A percentile compares a stretch with the other conserved stretches of the same genome.
Evolutionary conservation across 2,113 vertebrate genomes (phyloP).

Genomic region (Oceanites oceanicus): DNA sequence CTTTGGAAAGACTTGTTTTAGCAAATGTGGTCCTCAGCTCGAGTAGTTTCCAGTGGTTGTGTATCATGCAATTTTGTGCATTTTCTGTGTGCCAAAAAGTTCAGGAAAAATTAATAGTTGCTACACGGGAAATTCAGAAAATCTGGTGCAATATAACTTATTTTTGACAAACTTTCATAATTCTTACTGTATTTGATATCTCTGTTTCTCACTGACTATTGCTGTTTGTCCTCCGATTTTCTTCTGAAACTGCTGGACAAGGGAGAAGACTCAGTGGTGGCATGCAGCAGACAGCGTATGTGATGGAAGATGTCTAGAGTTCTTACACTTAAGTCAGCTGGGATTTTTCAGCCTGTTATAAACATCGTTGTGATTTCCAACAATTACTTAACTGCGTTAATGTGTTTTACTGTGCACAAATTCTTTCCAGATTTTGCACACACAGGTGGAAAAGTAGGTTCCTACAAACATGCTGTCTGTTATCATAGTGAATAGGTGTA

Average conservation of each 20-base stretch:
- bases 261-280: not conserved
- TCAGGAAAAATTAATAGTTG: not conserved
- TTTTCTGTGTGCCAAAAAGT: not conserved
- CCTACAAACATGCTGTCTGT: not conserved
- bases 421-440: not conserved
- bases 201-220: not conserved
- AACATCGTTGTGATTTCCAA: not conserved
- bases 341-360: not conserved
- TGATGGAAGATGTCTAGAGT: not conserved
- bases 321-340: not conserved
- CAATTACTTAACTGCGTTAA: not conserved
- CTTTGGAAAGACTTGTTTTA: not conserved
- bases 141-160: not conserved
- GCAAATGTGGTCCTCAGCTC: not conserved
- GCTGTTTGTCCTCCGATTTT: not conserved
- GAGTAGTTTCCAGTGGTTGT: not conserved
- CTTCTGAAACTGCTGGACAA: not conserved
- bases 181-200: not conserved
- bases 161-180: not conserved
- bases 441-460: not conserved
- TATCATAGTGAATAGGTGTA: not conserved
- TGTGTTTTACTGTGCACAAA: not conserved
- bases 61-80: not conserved
- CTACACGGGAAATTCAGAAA: not conserved
- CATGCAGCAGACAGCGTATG: accelerated